A percentile compares a stretch with the other conserved stretches of the same genome.
These are phyloP conservation scores for Portevinia maculata DNA, from an alignment of 2,888 invertebrate species.

Conservation along the genomic window DNA sequence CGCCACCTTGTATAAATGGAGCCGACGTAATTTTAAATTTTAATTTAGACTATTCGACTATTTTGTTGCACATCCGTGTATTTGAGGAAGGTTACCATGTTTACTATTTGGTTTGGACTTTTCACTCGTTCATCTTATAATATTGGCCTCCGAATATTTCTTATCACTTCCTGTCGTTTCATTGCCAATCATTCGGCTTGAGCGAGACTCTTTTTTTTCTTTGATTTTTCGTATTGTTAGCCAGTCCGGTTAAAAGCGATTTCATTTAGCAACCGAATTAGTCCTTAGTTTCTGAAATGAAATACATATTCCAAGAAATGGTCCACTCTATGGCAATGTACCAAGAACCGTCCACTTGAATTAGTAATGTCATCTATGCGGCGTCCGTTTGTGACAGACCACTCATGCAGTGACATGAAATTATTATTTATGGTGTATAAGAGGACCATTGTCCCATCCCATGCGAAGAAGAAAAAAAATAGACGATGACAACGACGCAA, in stretches of 20 bases:
- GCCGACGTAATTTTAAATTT: no score
- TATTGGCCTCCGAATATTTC: neutral
- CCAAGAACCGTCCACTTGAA: constrained; percentile 61
- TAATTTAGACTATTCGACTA: no score
- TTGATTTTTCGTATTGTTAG: neutral
- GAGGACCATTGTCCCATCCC: constrained; percentile 57
- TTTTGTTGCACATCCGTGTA: no score
- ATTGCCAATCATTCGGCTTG: neutral
- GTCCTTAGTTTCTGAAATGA: constrained; percentile 14
- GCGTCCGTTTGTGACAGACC: constrained; percentile 56
- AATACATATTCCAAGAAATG: constrained; percentile 43
- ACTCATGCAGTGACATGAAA: constrained; percentile 68
- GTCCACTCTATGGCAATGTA: constrained; percentile 43
- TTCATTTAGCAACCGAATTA: constrained; percentile 11
- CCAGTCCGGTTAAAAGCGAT: constrained; percentile 10
- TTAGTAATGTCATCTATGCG: constrained; percentile 58
- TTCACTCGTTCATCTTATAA: neutral
- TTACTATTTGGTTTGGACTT: no score
- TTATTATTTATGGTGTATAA: constrained; percentile 66
- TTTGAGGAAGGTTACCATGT: no score
- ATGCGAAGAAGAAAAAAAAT: neutral
- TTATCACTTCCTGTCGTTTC: constrained; percentile 35
- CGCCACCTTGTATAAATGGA: no score
- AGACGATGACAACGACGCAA: constrained; percentile 9
- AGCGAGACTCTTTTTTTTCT: neutral